Base-by-base conservation (phyloP, 2,888 invertebrate species). In the Hypercompe scribonia region DNA sequence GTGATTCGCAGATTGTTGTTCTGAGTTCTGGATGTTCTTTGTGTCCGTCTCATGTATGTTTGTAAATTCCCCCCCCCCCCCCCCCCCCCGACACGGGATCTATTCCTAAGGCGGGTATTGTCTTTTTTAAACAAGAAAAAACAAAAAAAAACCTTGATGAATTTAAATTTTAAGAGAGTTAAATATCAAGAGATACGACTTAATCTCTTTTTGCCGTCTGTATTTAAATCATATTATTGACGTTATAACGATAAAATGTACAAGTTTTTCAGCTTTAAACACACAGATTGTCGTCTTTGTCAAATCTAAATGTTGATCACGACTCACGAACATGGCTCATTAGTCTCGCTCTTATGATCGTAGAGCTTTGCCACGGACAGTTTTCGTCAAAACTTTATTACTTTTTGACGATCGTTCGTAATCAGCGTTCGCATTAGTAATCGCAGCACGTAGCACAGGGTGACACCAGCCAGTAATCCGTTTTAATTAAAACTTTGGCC, bases 381-480 rank as follows among this genome's bases (percentile, higher is more conserved):
- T 86, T 85, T 87, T 87, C 80, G 85, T 80, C 78, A 76, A 82
- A 84, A 85, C 79, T 84, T 87, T 86, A 86, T 86, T 81, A 76
- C 81, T 79, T 83, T 86, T 83, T 86, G 84, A 88, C 86, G 86
- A 86, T 85, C 83, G 72, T 46, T 66, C 77, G 82, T 85, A 85
- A 88, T 86, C 84, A 81, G 71, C 74, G 71, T 73, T 73, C 73
- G 71, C 72, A 76, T 86, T 82, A 75, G 79, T 71, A 81, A 61
- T 68, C 77, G 65, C 71, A 64, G 76, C 86, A 86, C 86, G 86
- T 86, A 81, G 66, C 66, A 69, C 70, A 36, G 50, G 74, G 77
- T 54, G 70, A 77, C 64, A 78, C 75, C 70, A 66, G 72, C 71
- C 78, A 79, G 78, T 77, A 81, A 81, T 80, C 74, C 63, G 72